Base-by-base conservation (phyloP, 2,888 invertebrate genomes). In the Mesorhabditis spiculigera region DNA sequence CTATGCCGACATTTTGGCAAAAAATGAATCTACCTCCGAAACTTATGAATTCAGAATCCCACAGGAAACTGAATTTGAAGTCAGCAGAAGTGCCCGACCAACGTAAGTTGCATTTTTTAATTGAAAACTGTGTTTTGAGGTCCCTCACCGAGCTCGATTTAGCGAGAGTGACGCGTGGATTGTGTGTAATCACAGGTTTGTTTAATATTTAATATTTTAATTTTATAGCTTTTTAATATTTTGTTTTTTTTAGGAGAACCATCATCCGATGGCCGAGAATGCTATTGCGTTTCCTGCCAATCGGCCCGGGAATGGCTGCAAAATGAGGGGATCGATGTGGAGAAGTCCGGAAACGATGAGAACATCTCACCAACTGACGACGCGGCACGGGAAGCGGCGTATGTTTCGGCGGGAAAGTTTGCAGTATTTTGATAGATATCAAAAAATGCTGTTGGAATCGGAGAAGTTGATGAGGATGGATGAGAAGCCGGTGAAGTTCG, bases 171-270 rank as follows among this genome's bases (percentile, higher is more conserved):
- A 50, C 58, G 8, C 1, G 58, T n/a, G 58, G 58, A n/a, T 13
- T 50, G 8, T 50, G 58, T 50, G 58, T 50, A n/a, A 50, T 50
- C 58, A 50, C 58, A n/a, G n/a, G n/a, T n/a, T n/a, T n/a, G n/a
- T n/a, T n/a, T n/a, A n/a, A n/a, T n/a, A n/a, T n/a, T n/a, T n/a
- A n/a, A n/a, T n/a, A n/a, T n/a, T n/a, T n/a, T n/a, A n/a, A n/a
- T n/a, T n/a, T n/a, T n/a, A n/a, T n/a, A n/a, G n/a, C n/a, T n/a
- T n/a, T n/a, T n/a, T n/a, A n/a, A n/a, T n/a, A n/a, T n/a, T 50
- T 50, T n/a, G n/a, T n/a, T n/a, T 50, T n/a, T 50, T 50, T 50
- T 3, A 50, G 58, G 58, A 13, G 58, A 50, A 50, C n/a, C 58
- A 50, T n/a, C 58, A 50, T n/a, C 58, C n/a, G n/a, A 10, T 13